Conservation (phyloP, 2,888 invertebrate genomes). For the Frankliniella intonsa region DNA sequence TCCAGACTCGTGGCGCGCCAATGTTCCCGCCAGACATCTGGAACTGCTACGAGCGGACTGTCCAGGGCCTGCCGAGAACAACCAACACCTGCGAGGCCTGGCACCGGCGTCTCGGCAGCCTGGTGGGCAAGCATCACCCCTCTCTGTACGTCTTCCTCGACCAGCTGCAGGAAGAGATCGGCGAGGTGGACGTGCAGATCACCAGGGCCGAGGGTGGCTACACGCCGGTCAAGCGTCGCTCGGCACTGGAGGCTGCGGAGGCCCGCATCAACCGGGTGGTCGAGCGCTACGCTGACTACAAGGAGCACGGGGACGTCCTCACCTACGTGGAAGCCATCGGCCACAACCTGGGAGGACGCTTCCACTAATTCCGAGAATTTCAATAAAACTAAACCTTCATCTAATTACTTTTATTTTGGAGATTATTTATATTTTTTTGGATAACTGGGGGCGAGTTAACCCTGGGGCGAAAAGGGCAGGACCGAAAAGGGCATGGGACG, state of each 20-base stretch:
- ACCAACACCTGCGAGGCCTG: constrained; percentile 25
- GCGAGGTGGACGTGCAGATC: not conserved
- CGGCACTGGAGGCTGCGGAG: not conserved
- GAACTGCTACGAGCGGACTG: not conserved
- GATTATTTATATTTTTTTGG: no score
- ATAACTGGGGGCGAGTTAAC: no score
- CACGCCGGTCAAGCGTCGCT: not conserved
- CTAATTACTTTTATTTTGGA: no score
- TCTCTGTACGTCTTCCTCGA: not conserved
- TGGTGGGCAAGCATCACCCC: not conserved
- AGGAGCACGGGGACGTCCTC: not conserved
- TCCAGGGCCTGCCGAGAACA: not conserved
- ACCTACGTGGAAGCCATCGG: not conserved
- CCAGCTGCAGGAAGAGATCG: not conserved
- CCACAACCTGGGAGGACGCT: not conserved
- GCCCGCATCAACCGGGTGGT: not conserved
- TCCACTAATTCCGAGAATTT: no score
- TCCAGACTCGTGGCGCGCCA: not conserved
- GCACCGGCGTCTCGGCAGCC: constrained; percentile 3
- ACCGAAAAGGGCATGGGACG: no score
- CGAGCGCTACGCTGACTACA: not conserved
- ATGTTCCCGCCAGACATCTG: not conserved
- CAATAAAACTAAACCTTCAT: no score
- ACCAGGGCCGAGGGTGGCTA: not conserved
- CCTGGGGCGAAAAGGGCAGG: no score